A percentile compares a stretch with the other conserved stretches of the same genome.
Evolutionary conservation across 2,113 vertebrate species (phyloP).

Genomic region (Corythoichthys haematopterus): DNA sequence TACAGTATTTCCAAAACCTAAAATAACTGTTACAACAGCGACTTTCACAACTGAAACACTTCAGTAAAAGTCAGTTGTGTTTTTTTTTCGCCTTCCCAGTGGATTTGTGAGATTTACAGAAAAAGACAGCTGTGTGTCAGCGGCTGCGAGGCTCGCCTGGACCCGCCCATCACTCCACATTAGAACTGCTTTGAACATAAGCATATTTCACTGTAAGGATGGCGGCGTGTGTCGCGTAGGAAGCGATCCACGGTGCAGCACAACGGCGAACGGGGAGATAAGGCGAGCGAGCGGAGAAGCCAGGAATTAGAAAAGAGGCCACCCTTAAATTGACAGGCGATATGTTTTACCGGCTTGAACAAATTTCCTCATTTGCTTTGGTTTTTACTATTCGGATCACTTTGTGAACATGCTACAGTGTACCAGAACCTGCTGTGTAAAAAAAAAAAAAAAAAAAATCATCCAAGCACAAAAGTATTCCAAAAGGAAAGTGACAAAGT

Average conservation of each 20-base stretch:
- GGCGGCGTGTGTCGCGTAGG: conserved; percentile 70
- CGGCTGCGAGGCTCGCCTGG: conserved; percentile 60
- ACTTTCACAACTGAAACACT: conserved; percentile 59
- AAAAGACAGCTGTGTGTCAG: conserved; percentile 76
- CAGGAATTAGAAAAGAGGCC: conserved; percentile 58
- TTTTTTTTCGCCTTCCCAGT: conserved; percentile 33
- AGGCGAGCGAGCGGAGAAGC: conserved; percentile 43
- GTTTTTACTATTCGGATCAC: conserved; percentile 6
- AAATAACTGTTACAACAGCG: conserved; percentile 16
- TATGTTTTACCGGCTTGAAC: conserved; percentile 53
- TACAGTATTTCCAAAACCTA: not conserved
- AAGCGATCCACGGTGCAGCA: conserved; percentile 65
- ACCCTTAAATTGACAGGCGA: conserved; percentile 21
- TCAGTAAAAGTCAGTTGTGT: conserved; percentile 34
- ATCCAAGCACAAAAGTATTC: conserved; percentile 29
- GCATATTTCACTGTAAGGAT: conserved; percentile 66
- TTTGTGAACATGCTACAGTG: conserved; percentile 23
- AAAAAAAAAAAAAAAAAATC: conserved; percentile 11
- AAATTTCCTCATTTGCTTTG: conserved; percentile 49
- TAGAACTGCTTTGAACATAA: conserved; percentile 76
- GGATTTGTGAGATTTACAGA: conserved; percentile 75
- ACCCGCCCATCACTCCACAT: conserved; percentile 72
- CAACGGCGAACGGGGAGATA: conserved; percentile 66
- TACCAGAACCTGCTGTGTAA: conserved; percentile 6
- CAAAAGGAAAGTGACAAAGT: conserved; percentile 30